Conservation (phyloP, 2,888 invertebrate genomes). For the Ennomos erosarius region DNA sequence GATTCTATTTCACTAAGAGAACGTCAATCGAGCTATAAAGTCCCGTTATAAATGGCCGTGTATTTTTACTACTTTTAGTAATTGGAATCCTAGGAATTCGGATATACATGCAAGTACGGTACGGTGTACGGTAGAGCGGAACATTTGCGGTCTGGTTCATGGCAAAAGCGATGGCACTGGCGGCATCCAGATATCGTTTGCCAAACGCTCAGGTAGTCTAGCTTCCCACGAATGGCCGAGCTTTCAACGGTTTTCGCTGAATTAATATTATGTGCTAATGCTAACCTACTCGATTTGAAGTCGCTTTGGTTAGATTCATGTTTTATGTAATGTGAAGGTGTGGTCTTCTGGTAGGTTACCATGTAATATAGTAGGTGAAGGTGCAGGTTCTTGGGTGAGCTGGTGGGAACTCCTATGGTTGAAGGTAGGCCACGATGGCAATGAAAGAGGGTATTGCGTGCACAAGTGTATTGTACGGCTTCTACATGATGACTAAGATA, state of each 20-base stretch:
- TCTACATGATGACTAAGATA: too few species aligned
- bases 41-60: slow-evolving; percentile 48
- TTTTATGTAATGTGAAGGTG: too few species aligned
- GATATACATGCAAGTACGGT: slow-evolving; percentile 41
- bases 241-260: slow-evolving; percentile 44
- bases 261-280: slow-evolving; percentile 36
- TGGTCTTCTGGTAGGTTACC: too few species aligned
- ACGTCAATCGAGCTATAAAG: slow-evolving; percentile 60
- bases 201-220: slow-evolving; percentile 38
- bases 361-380: too few species aligned
- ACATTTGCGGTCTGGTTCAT: slow-evolving; percentile 49
- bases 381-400: too few species aligned
- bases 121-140: slow-evolving; percentile 38
- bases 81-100: slow-evolving; percentile 45
- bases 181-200: slow-evolving; percentile 46
- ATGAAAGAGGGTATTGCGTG: too few species aligned
- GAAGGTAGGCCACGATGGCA: too few species aligned
- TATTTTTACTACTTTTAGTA: slow-evolving; percentile 47
- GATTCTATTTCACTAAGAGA: slow-evolving; percentile 63
- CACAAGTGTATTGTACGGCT: too few species aligned
- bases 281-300: slow-evolving; percentile 21
- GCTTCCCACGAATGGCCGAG: slow-evolving; percentile 37
- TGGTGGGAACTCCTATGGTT: too few species aligned
- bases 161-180: slow-evolving; percentile 43
- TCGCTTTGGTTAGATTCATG: slow-evolving; percentile 17